Conservation (phyloP, 2,888 invertebrate genomes). For the Dynastes tityus region DNA sequence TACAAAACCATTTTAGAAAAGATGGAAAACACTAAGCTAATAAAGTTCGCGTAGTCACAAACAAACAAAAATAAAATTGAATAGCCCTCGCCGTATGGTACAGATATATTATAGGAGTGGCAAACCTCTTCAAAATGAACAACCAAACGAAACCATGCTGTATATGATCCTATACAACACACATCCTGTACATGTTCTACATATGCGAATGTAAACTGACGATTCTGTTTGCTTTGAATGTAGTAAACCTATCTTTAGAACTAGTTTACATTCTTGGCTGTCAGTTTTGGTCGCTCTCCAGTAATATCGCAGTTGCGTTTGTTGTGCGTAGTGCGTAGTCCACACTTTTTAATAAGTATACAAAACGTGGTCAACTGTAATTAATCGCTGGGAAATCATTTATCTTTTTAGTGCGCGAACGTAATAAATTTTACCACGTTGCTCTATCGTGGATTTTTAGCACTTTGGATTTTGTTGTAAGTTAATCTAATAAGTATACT, state of each 20-base stretch:
- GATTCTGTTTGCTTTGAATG: conserved; percentile 16
- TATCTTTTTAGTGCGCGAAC: no score
- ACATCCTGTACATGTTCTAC: neutral
- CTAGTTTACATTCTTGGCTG: conserved; percentile 27
- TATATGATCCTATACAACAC: neutral
- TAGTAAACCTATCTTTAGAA: conserved; percentile 38
- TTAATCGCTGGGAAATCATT: neutral
- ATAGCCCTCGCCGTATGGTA: no score
- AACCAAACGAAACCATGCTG: neutral
- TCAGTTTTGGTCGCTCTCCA: conserved; percentile 31
- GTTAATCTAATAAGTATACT: conserved; percentile 3
- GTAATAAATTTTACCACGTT: conserved; percentile 21
- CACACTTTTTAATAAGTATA: neutral
- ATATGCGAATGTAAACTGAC: conserved; percentile 5
- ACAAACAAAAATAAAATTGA: no score
- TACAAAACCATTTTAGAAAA: no score
- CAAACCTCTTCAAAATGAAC: no score
- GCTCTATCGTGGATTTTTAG: neutral
- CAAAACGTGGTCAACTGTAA: neutral
- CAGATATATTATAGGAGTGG: no score
- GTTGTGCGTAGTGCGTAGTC: conserved; percentile 17
- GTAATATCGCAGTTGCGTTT: conserved; percentile 24
- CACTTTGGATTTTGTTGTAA: conserved; percentile 24
- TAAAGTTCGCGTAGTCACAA: no score
- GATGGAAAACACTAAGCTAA: no score